Conservation (phyloP, 2,888 invertebrate genomes). For the Zelleria hepariella region DNA sequence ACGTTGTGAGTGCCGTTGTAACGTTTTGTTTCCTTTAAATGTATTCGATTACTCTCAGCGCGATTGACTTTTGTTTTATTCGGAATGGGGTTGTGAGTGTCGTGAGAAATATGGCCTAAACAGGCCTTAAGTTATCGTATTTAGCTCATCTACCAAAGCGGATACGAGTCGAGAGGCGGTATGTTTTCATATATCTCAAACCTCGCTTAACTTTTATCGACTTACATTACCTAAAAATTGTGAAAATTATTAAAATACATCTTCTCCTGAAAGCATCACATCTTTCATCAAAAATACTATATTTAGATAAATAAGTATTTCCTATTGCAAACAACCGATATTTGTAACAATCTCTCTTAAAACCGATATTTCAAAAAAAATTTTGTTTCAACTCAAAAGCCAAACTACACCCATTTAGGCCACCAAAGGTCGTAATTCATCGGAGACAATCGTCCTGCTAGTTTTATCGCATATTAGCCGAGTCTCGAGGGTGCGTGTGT, state of each 20-base stretch:
- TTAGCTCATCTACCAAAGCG: too few species aligned
- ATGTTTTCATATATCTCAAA: too few species aligned
- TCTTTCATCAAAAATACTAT: too few species aligned
- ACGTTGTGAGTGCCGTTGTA: constrained; percentile 50
- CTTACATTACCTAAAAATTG: too few species aligned
- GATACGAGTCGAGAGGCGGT: too few species aligned
- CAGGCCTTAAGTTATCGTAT: background rate
- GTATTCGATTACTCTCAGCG: constrained; percentile 23
- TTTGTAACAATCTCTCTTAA: too few species aligned
- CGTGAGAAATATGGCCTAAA: constrained; percentile 45
- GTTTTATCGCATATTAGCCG: constrained; percentile 64
- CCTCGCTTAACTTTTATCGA: too few species aligned
- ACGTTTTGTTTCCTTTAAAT: constrained; percentile 40
- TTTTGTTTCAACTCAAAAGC: background rate
- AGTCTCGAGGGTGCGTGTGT: constrained; percentile 27
- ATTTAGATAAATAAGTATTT: too few species aligned
- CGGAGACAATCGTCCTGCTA: constrained; percentile 50
- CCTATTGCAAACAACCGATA: too few species aligned
- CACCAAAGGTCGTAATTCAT: constrained; percentile 35
- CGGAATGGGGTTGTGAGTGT: constrained; percentile 42
- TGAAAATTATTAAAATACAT: too few species aligned
- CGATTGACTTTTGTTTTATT: constrained; percentile 36
- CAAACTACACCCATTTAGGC: background rate
- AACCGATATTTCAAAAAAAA: too few species aligned
- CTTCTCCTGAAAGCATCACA: too few species aligned